Base-by-base conservation (phyloP, 2,888 invertebrate genomes). In the Pandemis corylana region DNA sequence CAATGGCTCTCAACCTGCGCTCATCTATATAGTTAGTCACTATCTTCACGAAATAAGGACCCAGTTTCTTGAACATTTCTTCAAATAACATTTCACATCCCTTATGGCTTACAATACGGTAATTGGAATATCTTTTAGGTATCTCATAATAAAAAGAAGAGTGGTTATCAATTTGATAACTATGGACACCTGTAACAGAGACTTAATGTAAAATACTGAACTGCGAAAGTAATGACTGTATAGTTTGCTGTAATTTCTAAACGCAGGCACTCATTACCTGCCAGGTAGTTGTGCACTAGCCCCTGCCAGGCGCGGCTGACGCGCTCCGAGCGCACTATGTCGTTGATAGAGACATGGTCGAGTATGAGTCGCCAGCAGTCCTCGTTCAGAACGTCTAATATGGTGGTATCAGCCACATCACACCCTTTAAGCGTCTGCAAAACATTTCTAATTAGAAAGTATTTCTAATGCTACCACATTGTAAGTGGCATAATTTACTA, bases 351-450 rank as follows among this genome's bases (percentile, higher is more conserved):
- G 5, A 61, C 61, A 12, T 61, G 7, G 15, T 61, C 36, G 9
- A 61, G 13, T 13, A 61, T 13, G 15, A 36, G 36, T 28, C 61
- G 28, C 61, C 61, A 61, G 61, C 61, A 61, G 61, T 61, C 61
- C 36, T 10, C 61, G 13, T 61, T 36, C 61, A 61, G 61, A 28
- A 59, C 0, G 59, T 59, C 59, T 59, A 59, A 10, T 28, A 59
- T 59, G 28, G 28, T 59, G 13, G 5, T 10, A 49, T 49, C 13
- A 12, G 49, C 5, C 1, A 5, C 13, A 13, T 49, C 49, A 49
- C 13, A 7, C 49, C 7, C 12, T 49, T 5, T 49, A 10, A 49
- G 5, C 10, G 7, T 10, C 49, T 49, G 49, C 10, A 49, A 49
- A 36, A 36, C 4, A 36, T 36, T 36, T 4, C 28, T 36, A 4